Conservation (phyloP, 2,113 vertebrate genomes). For the Bolborhynchus lineola region DNA sequence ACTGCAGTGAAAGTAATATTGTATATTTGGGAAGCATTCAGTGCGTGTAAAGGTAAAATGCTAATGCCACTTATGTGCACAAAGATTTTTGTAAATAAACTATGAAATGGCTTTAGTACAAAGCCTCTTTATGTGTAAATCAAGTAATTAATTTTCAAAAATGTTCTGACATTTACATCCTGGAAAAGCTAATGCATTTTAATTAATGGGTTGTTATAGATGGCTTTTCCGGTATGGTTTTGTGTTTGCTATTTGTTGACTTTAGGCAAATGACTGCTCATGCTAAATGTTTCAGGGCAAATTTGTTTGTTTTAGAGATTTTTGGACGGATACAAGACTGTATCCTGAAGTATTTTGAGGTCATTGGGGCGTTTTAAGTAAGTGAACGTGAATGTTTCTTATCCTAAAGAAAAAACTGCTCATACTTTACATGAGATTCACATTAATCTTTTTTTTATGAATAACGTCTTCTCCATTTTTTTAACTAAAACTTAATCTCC, state of each 20-base stretch:
- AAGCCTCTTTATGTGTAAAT: background rate
- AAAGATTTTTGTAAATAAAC: background rate
- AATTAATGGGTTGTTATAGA: background rate
- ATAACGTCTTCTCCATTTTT: background rate
- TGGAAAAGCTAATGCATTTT: background rate
- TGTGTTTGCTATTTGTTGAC: background rate
- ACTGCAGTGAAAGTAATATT: background rate
- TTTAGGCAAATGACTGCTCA: background rate
- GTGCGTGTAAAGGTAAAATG: background rate
- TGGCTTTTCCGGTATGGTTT: background rate
- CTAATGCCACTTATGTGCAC: background rate
- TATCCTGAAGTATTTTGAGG: background rate
- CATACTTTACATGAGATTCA: background rate
- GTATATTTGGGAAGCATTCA: background rate
- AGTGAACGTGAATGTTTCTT: background rate
- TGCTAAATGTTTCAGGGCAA: background rate
- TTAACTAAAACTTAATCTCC: background rate
- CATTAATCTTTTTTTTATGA: background rate
- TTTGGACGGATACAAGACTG: background rate
- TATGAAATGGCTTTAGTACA: background rate
- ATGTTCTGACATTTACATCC: background rate
- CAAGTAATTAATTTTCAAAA: background rate
- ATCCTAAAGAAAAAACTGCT: background rate
- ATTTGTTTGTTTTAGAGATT: background rate
- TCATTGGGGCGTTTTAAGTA: background rate